Percentiles rank a stretch among this genome's conserved stretches.
phyloP scores from a whole-genome alignment of 1,140 invertebrate species.

The Papilio dardanus region DNA sequence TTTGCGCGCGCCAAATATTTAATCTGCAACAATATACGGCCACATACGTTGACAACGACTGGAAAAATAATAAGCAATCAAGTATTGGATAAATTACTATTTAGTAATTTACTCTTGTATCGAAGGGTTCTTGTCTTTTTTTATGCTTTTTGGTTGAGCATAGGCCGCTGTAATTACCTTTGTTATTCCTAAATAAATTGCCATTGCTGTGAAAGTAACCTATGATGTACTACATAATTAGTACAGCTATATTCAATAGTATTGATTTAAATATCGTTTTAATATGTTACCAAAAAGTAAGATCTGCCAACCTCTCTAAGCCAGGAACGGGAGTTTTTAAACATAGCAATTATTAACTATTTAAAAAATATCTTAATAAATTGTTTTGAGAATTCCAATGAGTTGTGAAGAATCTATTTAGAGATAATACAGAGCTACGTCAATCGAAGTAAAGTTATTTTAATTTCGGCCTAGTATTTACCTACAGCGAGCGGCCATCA shows the following conservation, averaged over 20 bases:
- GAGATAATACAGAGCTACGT: slow-evolving; percentile 4
- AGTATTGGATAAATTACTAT: too few relatives aligned
- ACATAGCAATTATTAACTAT: neutral
- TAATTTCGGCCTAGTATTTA: slow-evolving; percentile 32
- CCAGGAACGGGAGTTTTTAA: neutral
- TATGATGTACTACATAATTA: too few relatives aligned
- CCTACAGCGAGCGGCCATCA: neutral
- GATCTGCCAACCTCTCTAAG: neutral
- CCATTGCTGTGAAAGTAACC: too few relatives aligned
- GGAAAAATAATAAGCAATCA: too few relatives aligned
- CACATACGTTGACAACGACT: too few relatives aligned
- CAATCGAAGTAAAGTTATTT: slow-evolving; percentile 28
- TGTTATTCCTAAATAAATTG: too few relatives aligned
- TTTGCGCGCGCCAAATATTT: slow-evolving; percentile 27
- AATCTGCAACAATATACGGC: slow-evolving; percentile 19
- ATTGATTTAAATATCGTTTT: neutral
- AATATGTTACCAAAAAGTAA: neutral
- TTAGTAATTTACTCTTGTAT: too few relatives aligned
- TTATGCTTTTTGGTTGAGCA: too few relatives aligned
- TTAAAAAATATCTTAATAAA: too few relatives aligned
- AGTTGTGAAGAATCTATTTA: neutral
- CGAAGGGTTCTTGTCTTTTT: too few relatives aligned
- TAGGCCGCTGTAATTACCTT: too few relatives aligned
- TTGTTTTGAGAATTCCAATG: neutral
- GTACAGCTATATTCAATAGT: neutral